Conservation (phyloP, 2,113 vertebrate species). For the Acanthochromis polyacanthus region DNA sequence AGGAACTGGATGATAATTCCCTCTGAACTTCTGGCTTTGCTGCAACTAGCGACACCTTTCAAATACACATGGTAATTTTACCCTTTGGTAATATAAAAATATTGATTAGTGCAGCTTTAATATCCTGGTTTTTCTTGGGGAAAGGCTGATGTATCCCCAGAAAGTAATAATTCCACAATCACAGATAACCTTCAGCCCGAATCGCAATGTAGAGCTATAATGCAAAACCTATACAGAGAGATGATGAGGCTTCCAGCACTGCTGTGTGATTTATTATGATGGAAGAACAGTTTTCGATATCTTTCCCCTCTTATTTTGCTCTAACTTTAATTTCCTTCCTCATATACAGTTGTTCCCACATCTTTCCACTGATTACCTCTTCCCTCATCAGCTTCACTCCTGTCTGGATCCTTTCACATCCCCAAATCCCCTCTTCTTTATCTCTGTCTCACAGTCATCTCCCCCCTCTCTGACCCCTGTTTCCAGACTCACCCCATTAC, state of each 20-base stretch:
- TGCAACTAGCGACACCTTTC: not conserved
- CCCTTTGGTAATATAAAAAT: constrained; percentile 8
- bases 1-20: not conserved
- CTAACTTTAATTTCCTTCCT: constrained; percentile 25
- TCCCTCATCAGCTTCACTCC: constrained; percentile 2
- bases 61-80: not conserved
- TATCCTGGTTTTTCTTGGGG: constrained; percentile 3
- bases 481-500: constrained; percentile 14
- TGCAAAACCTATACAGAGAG: not conserved
- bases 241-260: not conserved
- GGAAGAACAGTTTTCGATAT: not conserved
- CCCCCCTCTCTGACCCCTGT: constrained; percentile 6
- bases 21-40: not conserved
- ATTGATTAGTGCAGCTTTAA: not conserved
- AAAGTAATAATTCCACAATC: constrained; percentile 6
- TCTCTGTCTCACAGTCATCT: not conserved
- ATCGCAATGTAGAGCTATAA: constrained; percentile 3
- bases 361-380: constrained; percentile 8
- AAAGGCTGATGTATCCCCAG: not conserved
- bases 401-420: not conserved
- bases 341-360: not conserved
- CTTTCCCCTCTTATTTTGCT: constrained; percentile 16
- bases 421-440: not conserved
- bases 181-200: not conserved
- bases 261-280: constrained; percentile 13